Evolutionary conservation across 1,140 invertebrate genomes (phyloP).

Genomic region (Akabosia matsudoensis): DNA sequence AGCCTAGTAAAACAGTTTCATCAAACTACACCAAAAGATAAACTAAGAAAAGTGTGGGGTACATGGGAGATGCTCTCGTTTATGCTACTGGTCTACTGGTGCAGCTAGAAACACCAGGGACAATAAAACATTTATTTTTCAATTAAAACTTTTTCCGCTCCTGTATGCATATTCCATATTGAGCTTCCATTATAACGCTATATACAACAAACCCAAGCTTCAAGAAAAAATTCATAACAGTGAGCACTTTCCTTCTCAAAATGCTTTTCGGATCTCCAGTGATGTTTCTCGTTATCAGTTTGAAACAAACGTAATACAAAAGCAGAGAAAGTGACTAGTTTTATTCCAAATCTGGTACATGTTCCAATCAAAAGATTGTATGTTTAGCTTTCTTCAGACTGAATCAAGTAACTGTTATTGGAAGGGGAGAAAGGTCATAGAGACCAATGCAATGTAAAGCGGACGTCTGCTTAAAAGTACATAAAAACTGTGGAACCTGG

Average conservation of each 20-base stretch:
- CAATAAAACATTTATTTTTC: not conserved
- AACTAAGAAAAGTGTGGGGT: too few species aligned
- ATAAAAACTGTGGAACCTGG: not conserved
- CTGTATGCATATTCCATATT: too few species aligned
- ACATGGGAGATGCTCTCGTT: too few species aligned
- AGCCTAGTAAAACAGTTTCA: too few species aligned
- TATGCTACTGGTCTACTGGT: too few species aligned
- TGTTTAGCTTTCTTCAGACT: not conserved
- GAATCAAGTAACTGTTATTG: slow-evolving; percentile 6
- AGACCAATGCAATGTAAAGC: not conserved
- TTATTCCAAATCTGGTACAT: not conserved
- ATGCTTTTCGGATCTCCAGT: not conserved
- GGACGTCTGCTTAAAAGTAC: not conserved
- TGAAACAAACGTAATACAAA: not conserved
- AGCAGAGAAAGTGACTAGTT: not conserved
- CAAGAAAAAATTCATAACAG: too few species aligned
- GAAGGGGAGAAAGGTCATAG: not conserved
- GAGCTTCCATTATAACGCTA: too few species aligned
- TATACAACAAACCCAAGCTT: too few species aligned
- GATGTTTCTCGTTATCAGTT: not conserved
- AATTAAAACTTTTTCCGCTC: too few species aligned
- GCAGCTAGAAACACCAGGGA: too few species aligned
- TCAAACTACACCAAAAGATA: too few species aligned
- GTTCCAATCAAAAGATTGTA: not conserved
- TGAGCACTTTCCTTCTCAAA: not conserved